Percentiles rank a stretch among this genome's conserved stretches.
Conservation (phyloP, 2,888 invertebrate species). For the Luffia ferchaultella region DNA sequence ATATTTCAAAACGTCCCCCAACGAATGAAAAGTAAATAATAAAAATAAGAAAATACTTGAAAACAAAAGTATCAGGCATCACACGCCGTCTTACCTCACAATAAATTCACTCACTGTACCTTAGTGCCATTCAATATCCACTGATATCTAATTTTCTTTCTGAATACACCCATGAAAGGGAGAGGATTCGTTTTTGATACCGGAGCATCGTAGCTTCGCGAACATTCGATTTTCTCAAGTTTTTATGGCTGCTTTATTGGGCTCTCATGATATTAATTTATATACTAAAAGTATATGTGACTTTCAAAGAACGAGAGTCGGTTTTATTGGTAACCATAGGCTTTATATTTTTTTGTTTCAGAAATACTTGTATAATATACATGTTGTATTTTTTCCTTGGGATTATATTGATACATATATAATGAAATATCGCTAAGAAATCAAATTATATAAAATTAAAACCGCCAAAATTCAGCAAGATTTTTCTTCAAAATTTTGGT, state of each 20-base stretch:
- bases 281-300: not conserved
- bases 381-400: too few relatives aligned
- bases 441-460: too few relatives aligned
- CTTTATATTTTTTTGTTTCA: too few relatives aligned
- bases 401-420: too few relatives aligned
- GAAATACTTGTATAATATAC: too few relatives aligned
- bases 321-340: too few relatives aligned
- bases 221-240: not conserved
- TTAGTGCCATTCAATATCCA: slow-evolving; percentile 54
- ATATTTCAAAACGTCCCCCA: too few relatives aligned
- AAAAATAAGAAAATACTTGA: slow-evolving; percentile 12
- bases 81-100: not conserved
- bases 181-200: slow-evolving; percentile 19
- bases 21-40: too few relatives aligned
- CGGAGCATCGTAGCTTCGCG: not conserved
- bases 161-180: slow-evolving; percentile 34
- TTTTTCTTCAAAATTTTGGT: too few relatives aligned
- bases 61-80: slow-evolving; percentile 1
- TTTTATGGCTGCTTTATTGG: not conserved
- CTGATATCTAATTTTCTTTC: slow-evolving; percentile 53
- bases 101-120: slow-evolving; percentile 2
- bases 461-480: too few relatives aligned
- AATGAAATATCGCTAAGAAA: too few relatives aligned
- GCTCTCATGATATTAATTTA: not conserved
- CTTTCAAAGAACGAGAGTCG: not conserved